Conservation (phyloP, 2,113 vertebrate genomes). For the Diphyllodes magnificus region DNA sequence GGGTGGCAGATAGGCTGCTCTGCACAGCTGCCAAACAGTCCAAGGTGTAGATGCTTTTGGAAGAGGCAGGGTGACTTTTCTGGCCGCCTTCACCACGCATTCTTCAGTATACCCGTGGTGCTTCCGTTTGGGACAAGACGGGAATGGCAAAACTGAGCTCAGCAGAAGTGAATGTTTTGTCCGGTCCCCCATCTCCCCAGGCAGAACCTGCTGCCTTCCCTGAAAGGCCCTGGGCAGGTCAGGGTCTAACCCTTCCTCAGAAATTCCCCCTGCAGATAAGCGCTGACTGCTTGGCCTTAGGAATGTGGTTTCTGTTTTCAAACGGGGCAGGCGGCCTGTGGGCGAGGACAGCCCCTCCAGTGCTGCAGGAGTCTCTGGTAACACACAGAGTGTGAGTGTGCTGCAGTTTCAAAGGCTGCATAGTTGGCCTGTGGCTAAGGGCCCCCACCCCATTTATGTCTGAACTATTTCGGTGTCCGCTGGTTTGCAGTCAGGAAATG, state of each 20-base stretch:
- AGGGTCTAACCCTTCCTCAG: background rate
- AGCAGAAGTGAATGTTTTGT: background rate
- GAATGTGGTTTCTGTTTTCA: background rate
- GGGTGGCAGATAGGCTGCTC: background rate
- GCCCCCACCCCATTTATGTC: background rate
- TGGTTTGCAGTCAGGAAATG: background rate
- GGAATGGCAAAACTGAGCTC: background rate
- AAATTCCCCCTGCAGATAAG: background rate
- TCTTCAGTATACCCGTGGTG: background rate
- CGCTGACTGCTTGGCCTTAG: background rate
- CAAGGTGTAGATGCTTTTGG: background rate
- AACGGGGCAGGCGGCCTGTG: rapidly evolving
- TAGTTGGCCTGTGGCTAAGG: background rate
- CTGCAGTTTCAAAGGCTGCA: background rate
- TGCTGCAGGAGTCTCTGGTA: background rate
- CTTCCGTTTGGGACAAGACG: rapidly evolving
- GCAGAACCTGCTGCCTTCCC: background rate
- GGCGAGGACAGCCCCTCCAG: background rate
- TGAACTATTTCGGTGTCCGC: background rate
- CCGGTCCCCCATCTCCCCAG: rapidly evolving
- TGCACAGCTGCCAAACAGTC: background rate
- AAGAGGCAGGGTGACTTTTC: background rate
- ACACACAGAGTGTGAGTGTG: background rate
- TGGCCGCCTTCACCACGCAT: background rate
- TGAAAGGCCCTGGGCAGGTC: background rate